phyloP scores from a whole-genome alignment of 1,140 invertebrate genomes.

The Euura lappo region DNA sequence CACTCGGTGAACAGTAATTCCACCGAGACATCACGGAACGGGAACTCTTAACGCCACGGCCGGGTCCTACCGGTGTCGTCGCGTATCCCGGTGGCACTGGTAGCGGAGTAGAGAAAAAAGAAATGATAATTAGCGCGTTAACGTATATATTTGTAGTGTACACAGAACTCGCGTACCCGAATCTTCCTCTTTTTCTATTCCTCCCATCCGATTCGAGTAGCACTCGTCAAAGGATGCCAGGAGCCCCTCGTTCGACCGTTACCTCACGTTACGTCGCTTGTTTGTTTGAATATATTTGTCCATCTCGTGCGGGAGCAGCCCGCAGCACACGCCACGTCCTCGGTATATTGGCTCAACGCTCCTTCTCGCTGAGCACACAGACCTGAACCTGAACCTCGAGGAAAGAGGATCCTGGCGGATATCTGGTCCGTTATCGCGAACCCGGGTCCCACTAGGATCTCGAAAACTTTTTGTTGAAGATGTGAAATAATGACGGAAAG shows the following conservation, averaged over 20 bases:
- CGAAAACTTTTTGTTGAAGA: no score
- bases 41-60: no score
- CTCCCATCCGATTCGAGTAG: conserved; percentile 9
- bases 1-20: not conserved
- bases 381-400: not conserved
- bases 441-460: not conserved
- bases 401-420: not conserved
- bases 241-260: conserved; percentile 1
- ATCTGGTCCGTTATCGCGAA: not conserved
- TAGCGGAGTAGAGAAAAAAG: no score
- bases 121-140: not conserved
- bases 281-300: conserved; percentile 47
- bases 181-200: not conserved
- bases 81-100: no score
- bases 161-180: no score
- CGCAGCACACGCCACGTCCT: conserved; percentile 6
- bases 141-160: not conserved
- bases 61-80: no score
- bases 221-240: conserved; percentile 11
- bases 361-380: not conserved
- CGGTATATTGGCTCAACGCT: conserved; percentile 25
- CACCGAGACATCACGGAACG: not conserved
- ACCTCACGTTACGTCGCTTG: conserved; percentile 5
- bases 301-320: conserved; percentile 28
- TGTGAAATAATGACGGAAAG: no score